Conservation (phyloP, 92 coral and sea anemone genomes). For the Phenganax marumi region DNA sequence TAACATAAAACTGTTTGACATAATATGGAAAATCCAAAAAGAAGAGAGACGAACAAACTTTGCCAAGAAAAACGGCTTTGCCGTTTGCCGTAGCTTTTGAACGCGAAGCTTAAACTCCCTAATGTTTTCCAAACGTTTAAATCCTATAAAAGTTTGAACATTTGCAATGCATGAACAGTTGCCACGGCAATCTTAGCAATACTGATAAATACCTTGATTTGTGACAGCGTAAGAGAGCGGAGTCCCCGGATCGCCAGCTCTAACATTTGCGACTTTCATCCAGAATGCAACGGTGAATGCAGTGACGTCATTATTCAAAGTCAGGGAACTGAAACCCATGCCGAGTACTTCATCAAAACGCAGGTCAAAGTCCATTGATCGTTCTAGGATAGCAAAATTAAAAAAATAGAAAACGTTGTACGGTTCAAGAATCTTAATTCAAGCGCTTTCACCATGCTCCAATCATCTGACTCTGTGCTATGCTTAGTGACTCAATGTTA, state of each 20-base stretch:
- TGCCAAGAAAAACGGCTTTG: no score
- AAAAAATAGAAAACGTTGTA: background rate
- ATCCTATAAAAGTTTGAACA: no score
- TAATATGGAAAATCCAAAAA: no score
- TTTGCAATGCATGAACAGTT: background rate
- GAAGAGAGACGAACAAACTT: no score
- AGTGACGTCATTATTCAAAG: conserved; percentile 70
- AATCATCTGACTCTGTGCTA: no score
- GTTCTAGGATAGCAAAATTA: conserved; percentile 35
- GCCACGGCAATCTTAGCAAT: background rate
- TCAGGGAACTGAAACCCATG: conserved; percentile 68
- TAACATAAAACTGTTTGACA: no score
- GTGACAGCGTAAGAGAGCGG: conserved; percentile 86
- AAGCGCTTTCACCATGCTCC: no score
- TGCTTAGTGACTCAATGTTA: no score
- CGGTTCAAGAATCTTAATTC: no score
- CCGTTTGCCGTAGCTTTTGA: no score
- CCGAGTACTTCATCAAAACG: conserved; percentile 67
- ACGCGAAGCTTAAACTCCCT: no score
- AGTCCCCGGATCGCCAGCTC: conserved; percentile 76
- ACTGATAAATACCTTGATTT: conserved; percentile 56
- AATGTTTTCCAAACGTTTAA: no score
- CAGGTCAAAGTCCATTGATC: conserved; percentile 76
- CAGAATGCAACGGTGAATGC: conserved; percentile 91
- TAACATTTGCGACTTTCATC: conserved; percentile 69